These are phyloP conservation scores for Chrysolina haemoptera DNA, from an alignment of 2,888 invertebrate genomes.

Conservation along the genomic window DNA sequence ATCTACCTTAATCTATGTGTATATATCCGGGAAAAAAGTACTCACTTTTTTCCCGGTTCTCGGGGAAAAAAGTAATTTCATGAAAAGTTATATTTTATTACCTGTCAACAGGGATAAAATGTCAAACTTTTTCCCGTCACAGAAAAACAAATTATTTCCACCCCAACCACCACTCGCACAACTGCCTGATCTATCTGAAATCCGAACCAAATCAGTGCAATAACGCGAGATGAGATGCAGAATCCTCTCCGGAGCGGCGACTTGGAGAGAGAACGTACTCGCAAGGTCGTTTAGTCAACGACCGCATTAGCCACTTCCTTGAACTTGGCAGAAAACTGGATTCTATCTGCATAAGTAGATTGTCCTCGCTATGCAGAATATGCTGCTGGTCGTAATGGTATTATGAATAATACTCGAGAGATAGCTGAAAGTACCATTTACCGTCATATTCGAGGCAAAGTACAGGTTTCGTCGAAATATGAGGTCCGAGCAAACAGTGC, in stretches of 20 bases:
- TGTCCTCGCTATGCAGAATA: slow-evolving; percentile 32
- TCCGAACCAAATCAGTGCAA: slow-evolving; percentile 33
- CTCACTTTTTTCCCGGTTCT: no score
- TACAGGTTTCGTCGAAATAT: no score
- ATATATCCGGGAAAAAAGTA: no score
- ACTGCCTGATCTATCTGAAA: slow-evolving; percentile 4
- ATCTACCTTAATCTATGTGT: no score
- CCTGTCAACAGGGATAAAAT: no score
- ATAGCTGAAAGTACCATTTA: neutral
- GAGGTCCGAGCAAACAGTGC: no score
- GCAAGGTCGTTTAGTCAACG: slow-evolving; percentile 67
- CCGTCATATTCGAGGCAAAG: neutral
- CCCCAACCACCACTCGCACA: neutral
- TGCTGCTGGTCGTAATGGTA: neutral
- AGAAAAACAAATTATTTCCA: neutral
- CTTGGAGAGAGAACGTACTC: slow-evolving; percentile 49
- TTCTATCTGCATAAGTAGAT: slow-evolving; percentile 51
- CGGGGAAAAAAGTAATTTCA: no score
- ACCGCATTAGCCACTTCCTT: slow-evolving; percentile 65
- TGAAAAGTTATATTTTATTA: no score
- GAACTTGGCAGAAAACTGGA: slow-evolving; percentile 63
- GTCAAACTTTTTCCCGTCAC: no score
- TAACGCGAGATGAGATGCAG: slow-evolving; percentile 37
- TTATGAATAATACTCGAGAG: slow-evolving; percentile 3
- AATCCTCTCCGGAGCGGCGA: slow-evolving; percentile 27